These are phyloP conservation scores for Myxocyprinus asiaticus DNA, from an alignment of 2,113 vertebrate species.

Conservation along the genomic window DNA sequence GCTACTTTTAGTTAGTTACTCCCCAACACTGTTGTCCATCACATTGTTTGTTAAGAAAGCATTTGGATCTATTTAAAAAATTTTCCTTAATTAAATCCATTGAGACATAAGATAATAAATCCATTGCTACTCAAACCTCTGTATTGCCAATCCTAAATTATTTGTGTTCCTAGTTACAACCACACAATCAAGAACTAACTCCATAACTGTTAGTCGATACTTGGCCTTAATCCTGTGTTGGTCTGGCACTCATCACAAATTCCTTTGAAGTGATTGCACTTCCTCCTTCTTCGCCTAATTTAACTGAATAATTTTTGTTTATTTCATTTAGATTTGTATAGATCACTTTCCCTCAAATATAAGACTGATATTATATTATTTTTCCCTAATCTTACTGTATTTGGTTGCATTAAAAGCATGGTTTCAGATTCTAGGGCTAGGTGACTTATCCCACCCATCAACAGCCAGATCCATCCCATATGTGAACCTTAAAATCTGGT, in stretches of 20 bases:
- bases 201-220: constrained; percentile 28
- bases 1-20: no score
- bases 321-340: not conserved
- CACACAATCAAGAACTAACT: constrained; percentile 47
- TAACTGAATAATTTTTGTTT: not conserved
- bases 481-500: constrained; percentile 12
- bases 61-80: no score
- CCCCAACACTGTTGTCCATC: no score
- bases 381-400: not conserved
- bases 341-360: not conserved
- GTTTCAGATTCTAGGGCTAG: not conserved
- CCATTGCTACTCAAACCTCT: not conserved
- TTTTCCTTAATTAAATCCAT: no score
- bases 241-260: constrained; percentile 29
- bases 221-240: constrained; percentile 16
- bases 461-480: not conserved
- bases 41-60: no score
- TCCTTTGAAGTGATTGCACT: constrained; percentile 34
- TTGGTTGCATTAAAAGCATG: not conserved
- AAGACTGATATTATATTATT: not conserved
- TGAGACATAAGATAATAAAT: not conserved
- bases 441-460: constrained; percentile 11
- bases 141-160: not conserved
- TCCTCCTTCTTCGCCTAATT: constrained; percentile 15
- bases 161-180: constrained; percentile 16